Evolutionary conservation across 2,797 vertebrate genomes (phyloP).

Genomic region (Cetoscarus ocellatus): DNA sequence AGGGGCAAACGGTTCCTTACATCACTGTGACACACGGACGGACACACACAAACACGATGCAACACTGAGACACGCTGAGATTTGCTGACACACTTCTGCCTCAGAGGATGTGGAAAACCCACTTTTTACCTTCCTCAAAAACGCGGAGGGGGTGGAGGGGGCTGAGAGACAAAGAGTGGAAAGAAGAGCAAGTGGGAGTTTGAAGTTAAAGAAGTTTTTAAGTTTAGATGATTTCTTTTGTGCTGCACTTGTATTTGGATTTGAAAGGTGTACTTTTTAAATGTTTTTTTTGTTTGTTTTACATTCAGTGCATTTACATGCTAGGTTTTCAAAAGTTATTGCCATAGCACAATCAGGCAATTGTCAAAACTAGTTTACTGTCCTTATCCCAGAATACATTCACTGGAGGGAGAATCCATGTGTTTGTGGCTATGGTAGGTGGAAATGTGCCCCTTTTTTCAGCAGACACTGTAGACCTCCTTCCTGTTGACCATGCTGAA

Average conservation of each 20-base stretch:
- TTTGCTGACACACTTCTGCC: constrained; percentile 74
- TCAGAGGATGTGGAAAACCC: constrained; percentile 72
- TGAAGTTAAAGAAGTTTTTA: constrained; percentile 26
- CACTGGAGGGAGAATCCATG: too few species aligned
- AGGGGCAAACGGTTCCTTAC: constrained; percentile 62
- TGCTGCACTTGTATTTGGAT: constrained; percentile 14
- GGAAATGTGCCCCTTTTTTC: too few species aligned
- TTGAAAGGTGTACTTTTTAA: too few species aligned
- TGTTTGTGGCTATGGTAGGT: too few species aligned
- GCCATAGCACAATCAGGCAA: too few species aligned
- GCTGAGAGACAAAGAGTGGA: constrained; percentile 25
- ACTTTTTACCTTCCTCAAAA: constrained; percentile 42
- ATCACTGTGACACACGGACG: constrained; percentile 68
- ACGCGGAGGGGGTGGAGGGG: constrained; percentile 1
- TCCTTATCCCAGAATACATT: too few species aligned
- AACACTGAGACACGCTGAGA: constrained; percentile 56
- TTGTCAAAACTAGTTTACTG: too few species aligned
- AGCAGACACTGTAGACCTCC: too few species aligned
- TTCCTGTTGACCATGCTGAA: too few species aligned
- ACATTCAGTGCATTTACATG: too few species aligned
- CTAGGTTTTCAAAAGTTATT: too few species aligned
- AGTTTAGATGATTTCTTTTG: constrained; percentile 20
- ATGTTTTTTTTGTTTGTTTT: too few species aligned
- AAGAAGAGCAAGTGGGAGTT: constrained; percentile 31
- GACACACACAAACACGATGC: constrained; percentile 59